These are phyloP conservation scores for Pachypanchax playfairii DNA, from an alignment of 2,113 vertebrate species.

Conservation along the genomic window DNA sequence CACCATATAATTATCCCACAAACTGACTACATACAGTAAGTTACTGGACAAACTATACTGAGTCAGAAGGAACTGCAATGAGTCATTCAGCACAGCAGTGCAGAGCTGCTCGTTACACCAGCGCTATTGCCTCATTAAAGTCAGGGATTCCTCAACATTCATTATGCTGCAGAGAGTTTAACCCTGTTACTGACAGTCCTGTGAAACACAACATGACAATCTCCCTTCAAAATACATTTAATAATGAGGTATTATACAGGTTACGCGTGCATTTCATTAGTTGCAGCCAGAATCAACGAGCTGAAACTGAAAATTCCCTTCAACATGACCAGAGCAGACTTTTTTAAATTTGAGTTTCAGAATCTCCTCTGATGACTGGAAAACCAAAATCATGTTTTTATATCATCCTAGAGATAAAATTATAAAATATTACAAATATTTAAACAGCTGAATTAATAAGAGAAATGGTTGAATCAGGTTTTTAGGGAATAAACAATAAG, in stretches of 20 bases:
- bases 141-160: slow-evolving; percentile 22
- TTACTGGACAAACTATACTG: not conserved
- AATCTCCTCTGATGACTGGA: too few species aligned
- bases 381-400: too few species aligned
- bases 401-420: too few species aligned
- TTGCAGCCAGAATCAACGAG: accelerated
- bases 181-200: not conserved
- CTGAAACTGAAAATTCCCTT: too few species aligned
- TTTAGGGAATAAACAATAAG: too few species aligned
- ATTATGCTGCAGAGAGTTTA: slow-evolving; percentile 13
- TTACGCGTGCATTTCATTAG: not conserved
- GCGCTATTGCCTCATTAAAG: slow-evolving; percentile 18
- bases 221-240: not conserved
- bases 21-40: not conserved
- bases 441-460: too few species aligned
- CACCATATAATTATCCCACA: not conserved
- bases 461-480: too few species aligned
- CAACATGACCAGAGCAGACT: too few species aligned
- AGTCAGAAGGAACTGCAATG: not conserved
- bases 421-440: too few species aligned
- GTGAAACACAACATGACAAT: not conserved
- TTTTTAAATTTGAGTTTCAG: too few species aligned
- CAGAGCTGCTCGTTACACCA: slow-evolving; percentile 23
- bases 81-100: slow-evolving; percentile 3
- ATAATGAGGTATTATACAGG: not conserved